Evolutionary conservation across 2,888 invertebrate genomes (phyloP), one percentile per base, ranked within the genome.

Genomic region (Pachliopta kotzebuea): DNA sequence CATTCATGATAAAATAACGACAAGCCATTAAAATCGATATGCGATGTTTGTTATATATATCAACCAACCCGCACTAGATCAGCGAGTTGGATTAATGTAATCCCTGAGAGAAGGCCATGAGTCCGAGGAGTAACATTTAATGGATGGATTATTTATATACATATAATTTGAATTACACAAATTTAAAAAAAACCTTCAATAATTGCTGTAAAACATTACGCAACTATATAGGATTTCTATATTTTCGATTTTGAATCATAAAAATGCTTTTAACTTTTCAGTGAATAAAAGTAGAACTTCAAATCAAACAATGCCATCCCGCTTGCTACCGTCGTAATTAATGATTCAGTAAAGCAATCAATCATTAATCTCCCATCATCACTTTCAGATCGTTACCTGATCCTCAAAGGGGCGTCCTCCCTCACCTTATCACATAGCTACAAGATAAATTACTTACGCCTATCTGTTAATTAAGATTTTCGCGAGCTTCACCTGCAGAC

Each of bases 381-480:
- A 72, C 77, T 73, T 74, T 72, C 70, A 74, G 77, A 76, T 74
- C 76, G 74, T 78, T 84, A 84, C 84, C 82, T 82, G 82, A 72
- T 62, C 65, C 54, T 56, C 67, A 68, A 70, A 72, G 74, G 74
- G 73, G 76, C 76, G 78, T 74, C 71, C 73, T 72, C 78, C 79
- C 78, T 68, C 75, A 74, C 76, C 85, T 86, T 87, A 88, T 88
- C 87, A 83, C 82, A 82, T 77, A 76, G 79, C 79, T 70, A 63
- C 70, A 79, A 86, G 89, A 90, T 79, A 79, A 84, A 90, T 85
- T 77, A 81, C 81, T 81, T 68, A 72, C 76, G 83, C 85, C 86
- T 89, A 89, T 90, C 91, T 88, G 88, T 90, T 91, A 90, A 90
- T 91, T 91, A 91, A 90, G 90, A 90, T 88, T 90, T 90, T 88